These are phyloP conservation scores for Volucella inanis DNA, from an alignment of 2,888 invertebrate species.

Conservation along the genomic window DNA sequence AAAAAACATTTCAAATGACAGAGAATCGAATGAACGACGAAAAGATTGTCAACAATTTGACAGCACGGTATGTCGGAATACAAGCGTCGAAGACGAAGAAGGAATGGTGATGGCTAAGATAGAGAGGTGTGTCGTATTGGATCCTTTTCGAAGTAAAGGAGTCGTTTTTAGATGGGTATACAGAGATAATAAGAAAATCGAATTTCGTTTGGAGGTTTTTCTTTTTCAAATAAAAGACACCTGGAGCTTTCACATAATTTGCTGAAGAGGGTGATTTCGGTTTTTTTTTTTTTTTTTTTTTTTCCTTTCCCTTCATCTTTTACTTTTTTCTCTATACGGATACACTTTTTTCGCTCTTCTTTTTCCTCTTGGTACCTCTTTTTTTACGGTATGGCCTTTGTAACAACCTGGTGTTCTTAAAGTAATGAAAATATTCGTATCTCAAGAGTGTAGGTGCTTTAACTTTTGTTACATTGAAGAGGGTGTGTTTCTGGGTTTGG, in stretches of 20 bases:
- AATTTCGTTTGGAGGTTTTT: constrained; percentile 67
- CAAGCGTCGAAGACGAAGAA: constrained; percentile 3
- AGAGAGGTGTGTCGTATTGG: not conserved
- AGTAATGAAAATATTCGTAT: constrained; percentile 35
- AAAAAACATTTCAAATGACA: constrained; percentile 58
- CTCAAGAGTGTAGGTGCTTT: constrained; percentile 33
- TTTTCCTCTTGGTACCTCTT: constrained; percentile 14
- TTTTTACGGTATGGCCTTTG: not conserved
- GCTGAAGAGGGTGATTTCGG: constrained; percentile 59
- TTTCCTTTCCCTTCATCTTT: not conserved
- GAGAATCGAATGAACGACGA: constrained; percentile 62
- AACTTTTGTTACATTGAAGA: constrained; percentile 30
- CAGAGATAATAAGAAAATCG: constrained; percentile 70
- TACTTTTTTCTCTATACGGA: constrained; percentile 1
- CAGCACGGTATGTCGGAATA: constrained; percentile 17
- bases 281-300: not conserved
- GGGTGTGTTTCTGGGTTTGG: too few species aligned
- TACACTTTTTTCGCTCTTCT: not conserved
- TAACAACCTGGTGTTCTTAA: constrained; percentile 44
- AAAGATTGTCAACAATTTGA: constrained; percentile 73
- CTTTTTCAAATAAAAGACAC: constrained; percentile 66
- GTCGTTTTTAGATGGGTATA: constrained; percentile 51
- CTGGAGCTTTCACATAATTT: constrained; percentile 72
- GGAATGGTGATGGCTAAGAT: not conserved
- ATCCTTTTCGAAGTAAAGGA: constrained; percentile 51